A percentile compares a stretch with the other conserved stretches of the same genome.
phyloP scores from a whole-genome alignment of 2,113 vertebrate genomes.

The Macaca nemestrina region DNA sequence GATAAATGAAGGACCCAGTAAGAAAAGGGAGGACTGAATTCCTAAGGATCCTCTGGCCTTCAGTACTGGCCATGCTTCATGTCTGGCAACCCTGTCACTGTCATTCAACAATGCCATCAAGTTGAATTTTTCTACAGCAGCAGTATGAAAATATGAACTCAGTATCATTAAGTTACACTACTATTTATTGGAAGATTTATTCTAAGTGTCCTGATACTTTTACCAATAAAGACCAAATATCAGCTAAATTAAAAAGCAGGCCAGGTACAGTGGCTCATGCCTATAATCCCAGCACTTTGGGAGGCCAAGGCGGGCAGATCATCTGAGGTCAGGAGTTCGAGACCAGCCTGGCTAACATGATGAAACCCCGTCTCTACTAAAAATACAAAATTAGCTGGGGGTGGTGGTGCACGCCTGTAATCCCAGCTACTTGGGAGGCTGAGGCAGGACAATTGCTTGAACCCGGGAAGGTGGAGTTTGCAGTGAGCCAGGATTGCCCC shows the following conservation, averaged over 20 bases:
- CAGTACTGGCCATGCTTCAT: background rate
- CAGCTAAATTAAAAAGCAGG: background rate
- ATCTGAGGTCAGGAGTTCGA: background rate
- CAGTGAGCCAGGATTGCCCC: background rate
- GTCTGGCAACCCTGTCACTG: background rate
- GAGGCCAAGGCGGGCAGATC: background rate
- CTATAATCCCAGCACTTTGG: background rate
- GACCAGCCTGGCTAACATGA: background rate
- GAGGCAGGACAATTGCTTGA: background rate
- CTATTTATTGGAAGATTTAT: background rate
- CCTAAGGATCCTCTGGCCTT: background rate
- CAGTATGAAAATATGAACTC: background rate
- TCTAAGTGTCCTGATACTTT: background rate
- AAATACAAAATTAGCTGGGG: background rate
- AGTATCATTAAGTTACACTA: background rate
- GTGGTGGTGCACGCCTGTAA: background rate
- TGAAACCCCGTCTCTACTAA: background rate
- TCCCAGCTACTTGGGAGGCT: background rate
- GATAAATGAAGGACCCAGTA: background rate
- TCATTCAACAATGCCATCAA: background rate
- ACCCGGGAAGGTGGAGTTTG: too few relatives aligned
- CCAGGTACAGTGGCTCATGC: fast-evolving
- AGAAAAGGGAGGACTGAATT: background rate
- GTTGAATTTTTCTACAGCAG: background rate
- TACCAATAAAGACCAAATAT: background rate